A percentile compares a stretch with the other conserved stretches of the same genome.
Conservation (phyloP, 2,797 vertebrate species). For the Enteromius radiatus region DNA sequence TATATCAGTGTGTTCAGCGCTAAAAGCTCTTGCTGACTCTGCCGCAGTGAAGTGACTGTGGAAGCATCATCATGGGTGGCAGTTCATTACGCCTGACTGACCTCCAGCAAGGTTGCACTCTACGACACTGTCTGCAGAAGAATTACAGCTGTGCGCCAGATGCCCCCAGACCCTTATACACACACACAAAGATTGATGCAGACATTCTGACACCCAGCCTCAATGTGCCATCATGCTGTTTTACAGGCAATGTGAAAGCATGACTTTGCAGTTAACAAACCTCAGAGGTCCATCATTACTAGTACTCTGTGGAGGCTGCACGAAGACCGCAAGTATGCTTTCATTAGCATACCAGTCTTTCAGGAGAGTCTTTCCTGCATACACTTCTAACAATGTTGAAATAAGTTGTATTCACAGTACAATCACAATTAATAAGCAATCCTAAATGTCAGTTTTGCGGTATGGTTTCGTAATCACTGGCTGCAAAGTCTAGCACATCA, state of each 20-base stretch:
- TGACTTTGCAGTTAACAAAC: constrained; percentile 41
- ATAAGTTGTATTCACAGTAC: background rate
- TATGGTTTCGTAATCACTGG: background rate
- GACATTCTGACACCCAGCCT: constrained; percentile 26
- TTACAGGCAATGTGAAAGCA: constrained; percentile 39
- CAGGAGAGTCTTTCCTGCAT: background rate
- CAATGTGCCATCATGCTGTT: constrained; percentile 22
- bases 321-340: constrained; percentile 9
- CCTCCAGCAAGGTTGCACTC: constrained; percentile 37
- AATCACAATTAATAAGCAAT: background rate
- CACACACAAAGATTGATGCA: background rate
- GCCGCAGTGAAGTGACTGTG: background rate
- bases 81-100: constrained; percentile 27
- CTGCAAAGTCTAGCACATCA: background rate
- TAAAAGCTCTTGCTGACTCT: background rate
- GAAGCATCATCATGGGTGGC: constrained; percentile 5
- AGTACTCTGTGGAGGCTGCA: constrained; percentile 1
- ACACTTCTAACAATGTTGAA: background rate
- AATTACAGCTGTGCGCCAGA: constrained; percentile 63
- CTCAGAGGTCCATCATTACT: constrained; percentile 19
- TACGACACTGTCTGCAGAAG: constrained; percentile 23
- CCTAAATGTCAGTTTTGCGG: background rate
- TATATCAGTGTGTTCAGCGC: background rate
- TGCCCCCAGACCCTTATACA: constrained; percentile 44
- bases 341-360: background rate